Evolutionary conservation across 2,888 invertebrate genomes (phyloP), one percentile per base, ranked within the genome.

Genomic region (Polydrusus cervinus): DNA sequence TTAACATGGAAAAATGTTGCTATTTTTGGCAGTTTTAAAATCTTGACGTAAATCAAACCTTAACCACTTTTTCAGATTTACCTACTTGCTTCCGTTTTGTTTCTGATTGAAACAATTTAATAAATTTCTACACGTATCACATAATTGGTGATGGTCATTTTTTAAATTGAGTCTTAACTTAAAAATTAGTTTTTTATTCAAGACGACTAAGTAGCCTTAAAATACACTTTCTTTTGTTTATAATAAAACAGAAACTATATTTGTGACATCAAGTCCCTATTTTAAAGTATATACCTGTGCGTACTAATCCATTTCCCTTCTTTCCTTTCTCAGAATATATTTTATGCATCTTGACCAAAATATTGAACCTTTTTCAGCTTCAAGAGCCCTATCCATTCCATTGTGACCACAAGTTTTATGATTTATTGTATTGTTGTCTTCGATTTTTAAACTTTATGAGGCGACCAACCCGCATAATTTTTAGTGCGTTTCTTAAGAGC

Each of bases 351-450:
- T 25, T 55, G 53, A 25, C 53, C 30, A 55, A 30, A 55, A 55
- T 55, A 30, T 55, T 55, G 53, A 13, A 25, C 53, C 30, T 55
- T 55, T 55, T 30, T n/a, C 30, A n/a, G 8, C 14, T 57, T 14
- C 57, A 57, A 38, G 57, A 57, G 57, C 5, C 47, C n/a, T 5
- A 34, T 30, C 20, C 10, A 34, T 57, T 30, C 20, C 10, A 34
- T 57, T 57, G 57, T 57, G 10, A 34, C 57, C 57, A 14, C 57
- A 57, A 57, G 38, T 38, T 57, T 57, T 57, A 57, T 57, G 57
- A 57, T 57, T 57, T 57, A 57, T 16, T 57, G 57, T 57, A 16
- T 38, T 34, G 34, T 57, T 57, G 14, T 34, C 38, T 57, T 38
- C 20, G 9, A 38, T 38, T 38, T 57, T 57, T n/a, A 7, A 55